Conservation (phyloP, 23 tunicate genomes). For the Oikopleura albicans region DNA sequence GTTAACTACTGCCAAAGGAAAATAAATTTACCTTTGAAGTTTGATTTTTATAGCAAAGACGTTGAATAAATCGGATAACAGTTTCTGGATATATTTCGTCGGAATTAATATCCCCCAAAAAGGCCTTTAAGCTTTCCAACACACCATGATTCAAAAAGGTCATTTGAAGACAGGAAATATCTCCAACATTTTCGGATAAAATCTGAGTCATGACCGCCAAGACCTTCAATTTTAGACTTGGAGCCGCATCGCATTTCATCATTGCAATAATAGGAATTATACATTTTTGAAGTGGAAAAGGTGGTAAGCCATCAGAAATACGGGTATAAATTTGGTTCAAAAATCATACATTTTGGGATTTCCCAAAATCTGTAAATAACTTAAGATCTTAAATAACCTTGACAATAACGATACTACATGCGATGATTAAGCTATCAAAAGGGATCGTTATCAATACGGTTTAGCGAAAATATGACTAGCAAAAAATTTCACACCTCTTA, state of each 20-base stretch:
- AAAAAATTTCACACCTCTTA: no score
- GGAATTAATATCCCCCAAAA: neutral
- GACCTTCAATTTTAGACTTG: neutral
- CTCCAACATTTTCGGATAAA: neutral
- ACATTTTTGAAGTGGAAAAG: neutral
- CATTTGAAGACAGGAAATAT: neutral
- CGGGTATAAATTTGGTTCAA: no score
- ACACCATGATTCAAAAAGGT: neutral
- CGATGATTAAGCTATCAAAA: no score
- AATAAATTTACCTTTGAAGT: no score
- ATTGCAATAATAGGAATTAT: neutral
- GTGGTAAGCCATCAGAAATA: neutral
- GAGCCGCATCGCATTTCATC: neutral
- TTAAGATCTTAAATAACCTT: no score
- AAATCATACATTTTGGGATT: no score
- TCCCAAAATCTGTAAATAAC: no score
- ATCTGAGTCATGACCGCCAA: neutral
- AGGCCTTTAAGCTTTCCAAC: neutral
- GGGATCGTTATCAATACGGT: no score
- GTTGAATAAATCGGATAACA: neutral
- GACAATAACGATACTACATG: no score
- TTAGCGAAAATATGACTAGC: no score
- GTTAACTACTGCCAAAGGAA: no score
- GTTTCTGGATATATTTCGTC: neutral
- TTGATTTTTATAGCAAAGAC: neutral